Conservation (phyloP, 2,113 vertebrate genomes). For the Asarcornis scutulata region DNA sequence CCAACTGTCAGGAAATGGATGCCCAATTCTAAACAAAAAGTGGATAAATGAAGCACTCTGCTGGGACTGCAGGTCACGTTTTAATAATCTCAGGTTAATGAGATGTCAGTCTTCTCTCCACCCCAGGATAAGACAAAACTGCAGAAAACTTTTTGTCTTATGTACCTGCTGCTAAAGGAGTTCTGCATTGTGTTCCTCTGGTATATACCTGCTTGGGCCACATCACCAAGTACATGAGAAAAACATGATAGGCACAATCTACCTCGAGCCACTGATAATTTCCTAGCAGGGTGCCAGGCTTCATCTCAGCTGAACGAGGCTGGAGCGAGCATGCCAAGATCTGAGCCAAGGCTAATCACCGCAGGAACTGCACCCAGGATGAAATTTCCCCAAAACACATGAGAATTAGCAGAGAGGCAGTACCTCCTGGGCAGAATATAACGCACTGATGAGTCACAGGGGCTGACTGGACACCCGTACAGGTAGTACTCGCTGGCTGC, state of each 20-base stretch:
- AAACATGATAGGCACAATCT: background rate
- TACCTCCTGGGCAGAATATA: background rate
- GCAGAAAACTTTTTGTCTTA: background rate
- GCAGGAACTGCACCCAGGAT: background rate
- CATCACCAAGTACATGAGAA: background rate
- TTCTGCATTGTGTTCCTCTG: background rate
- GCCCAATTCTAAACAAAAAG: background rate
- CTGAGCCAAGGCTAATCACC: background rate
- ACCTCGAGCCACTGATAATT: background rate
- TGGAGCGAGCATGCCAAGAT: background rate
- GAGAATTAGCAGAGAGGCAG: background rate
- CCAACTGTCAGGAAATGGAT: background rate
- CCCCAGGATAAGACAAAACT: background rate
- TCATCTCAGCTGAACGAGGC: background rate
- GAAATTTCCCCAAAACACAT: accelerated
- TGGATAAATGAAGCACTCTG: background rate
- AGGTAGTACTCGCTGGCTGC: background rate
- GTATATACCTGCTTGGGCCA: background rate
- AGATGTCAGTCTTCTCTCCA: background rate
- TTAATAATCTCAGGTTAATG: conserved; percentile 1
- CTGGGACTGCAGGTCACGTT: background rate
- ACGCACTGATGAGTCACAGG: background rate
- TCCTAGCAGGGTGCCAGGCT: background rate
- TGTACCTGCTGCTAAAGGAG: background rate
- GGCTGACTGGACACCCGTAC: background rate